Conservation (phyloP, 2,888 invertebrate species). For the Phaonia tiefii region DNA sequence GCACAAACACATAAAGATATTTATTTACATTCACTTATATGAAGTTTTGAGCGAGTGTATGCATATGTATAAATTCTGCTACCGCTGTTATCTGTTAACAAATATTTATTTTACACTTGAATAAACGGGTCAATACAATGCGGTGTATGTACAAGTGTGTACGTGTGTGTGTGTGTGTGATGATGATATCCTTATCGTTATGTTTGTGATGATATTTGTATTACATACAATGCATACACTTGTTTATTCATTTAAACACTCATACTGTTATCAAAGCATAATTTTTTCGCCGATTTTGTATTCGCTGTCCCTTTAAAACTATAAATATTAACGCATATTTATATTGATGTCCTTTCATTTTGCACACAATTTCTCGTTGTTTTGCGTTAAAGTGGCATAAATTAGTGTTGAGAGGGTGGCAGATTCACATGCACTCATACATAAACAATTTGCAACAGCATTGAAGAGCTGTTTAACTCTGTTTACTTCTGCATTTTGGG, state of each 20-base stretch:
- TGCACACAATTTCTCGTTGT: not conserved
- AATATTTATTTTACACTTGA: constrained; percentile 70
- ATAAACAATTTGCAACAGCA: not conserved
- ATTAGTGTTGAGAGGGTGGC: constrained; percentile 46
- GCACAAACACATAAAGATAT: constrained; percentile 7
- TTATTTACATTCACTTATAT: constrained; percentile 11
- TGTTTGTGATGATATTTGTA: constrained; percentile 18
- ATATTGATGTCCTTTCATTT: no score
- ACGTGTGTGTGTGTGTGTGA: not conserved
- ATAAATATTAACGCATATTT: not conserved
- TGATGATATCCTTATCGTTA: not conserved
- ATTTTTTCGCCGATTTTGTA: no score
- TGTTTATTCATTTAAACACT: constrained; percentile 1
- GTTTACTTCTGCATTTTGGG: no score
- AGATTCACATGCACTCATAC: not conserved
- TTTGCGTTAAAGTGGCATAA: constrained; percentile 43
- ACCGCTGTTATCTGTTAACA: constrained; percentile 62
- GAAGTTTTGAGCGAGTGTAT: constrained; percentile 3
- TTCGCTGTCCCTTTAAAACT: no score
- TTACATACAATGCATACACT: constrained; percentile 7
- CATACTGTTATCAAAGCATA: not conserved
- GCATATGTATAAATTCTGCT: no score
- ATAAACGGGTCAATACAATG: constrained; percentile 70
- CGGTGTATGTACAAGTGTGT: constrained; percentile 12
- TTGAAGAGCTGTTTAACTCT: no score